These are phyloP conservation scores for Rhimphoctona megacephalus DNA, from an alignment of 2,888 invertebrate genomes.

Conservation along the genomic window DNA sequence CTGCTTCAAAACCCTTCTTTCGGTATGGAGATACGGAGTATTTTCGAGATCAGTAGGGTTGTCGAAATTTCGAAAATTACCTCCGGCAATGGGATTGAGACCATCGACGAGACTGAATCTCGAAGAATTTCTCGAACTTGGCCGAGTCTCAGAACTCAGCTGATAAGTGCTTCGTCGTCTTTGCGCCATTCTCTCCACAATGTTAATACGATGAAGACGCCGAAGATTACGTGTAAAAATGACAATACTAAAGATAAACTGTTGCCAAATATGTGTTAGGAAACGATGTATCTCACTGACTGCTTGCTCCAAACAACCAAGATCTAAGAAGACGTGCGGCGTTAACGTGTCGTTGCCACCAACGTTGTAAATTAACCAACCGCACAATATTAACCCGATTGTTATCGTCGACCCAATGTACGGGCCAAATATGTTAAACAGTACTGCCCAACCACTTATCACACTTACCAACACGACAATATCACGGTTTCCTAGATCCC, in stretches of 20 bases:
- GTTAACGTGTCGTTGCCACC: slow-evolving; percentile 80
- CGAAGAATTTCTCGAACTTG: slow-evolving; percentile 63
- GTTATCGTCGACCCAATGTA: slow-evolving; percentile 76
- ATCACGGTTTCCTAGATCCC: slow-evolving; percentile 81
- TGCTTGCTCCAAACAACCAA: slow-evolving; percentile 71
- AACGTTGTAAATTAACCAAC: slow-evolving; percentile 75
- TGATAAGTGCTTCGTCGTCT: slow-evolving; percentile 75
- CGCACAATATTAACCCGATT: slow-evolving; percentile 77
- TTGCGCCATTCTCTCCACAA: slow-evolving; percentile 73
- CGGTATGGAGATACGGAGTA: slow-evolving; percentile 41
- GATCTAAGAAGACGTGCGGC: slow-evolving; percentile 74
- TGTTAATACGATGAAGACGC: slow-evolving; percentile 64
- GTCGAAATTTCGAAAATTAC: slow-evolving; percentile 8
- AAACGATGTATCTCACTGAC: slow-evolving; percentile 65
- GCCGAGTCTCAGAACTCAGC: slow-evolving; percentile 75
- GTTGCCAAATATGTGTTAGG: slow-evolving; percentile 23
- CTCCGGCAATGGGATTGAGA: slow-evolving; percentile 75
- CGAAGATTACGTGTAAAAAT: slow-evolving; percentile 15
- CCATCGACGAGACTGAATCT: slow-evolving; percentile 70
- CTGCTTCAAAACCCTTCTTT: slow-evolving; percentile 52
- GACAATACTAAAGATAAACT: not conserved
- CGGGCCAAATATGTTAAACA: slow-evolving; percentile 80
- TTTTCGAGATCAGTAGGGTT: slow-evolving; percentile 52
- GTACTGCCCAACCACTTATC: slow-evolving; percentile 78
- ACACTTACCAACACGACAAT: slow-evolving; percentile 79